Evolutionary conservation across 1,140 invertebrate species (phyloP), one percentile per base, ranked within the genome.

Genomic region (Eueides isabella): DNA sequence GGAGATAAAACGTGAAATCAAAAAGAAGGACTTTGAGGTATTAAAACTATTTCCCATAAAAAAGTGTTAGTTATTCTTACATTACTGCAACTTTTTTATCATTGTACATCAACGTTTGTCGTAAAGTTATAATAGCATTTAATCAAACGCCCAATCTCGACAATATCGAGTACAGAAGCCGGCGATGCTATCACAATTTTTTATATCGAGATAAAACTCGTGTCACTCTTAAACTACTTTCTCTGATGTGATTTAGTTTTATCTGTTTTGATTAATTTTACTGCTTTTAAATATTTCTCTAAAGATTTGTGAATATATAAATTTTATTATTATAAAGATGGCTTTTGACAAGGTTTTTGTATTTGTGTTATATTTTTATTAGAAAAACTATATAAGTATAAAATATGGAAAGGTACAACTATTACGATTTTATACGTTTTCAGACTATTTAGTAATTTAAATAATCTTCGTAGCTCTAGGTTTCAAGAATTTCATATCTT

Each of bases 401-500:
- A 38, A 38, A 0, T 38, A 38, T 38, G 0, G 35, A 16, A 38
- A 38, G 3, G 0, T 38, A 14, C 1, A 35, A 16, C 16, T 38
- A 14, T 16, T 14, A 35, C 12, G 35, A 38, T 16, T 38, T 38
- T 1, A 38, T 38, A 16, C 23, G 19, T 26, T 23, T 55, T 26
- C 19, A 1, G 48, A 1, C 1, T 11, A 55, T 26, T 23, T 26
- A 12, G 19, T 11, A 11, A 23, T 29, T 63, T 11, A 30, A 29
- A 6, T 29, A 0, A 79, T 62, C 29, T 76, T 85, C 0, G 71
- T 68, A 2, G 85, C 87, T 44, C 72, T 80, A 0, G 88, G 86
- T 44, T 82, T 88, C 0, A 68, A 72, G 41, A 89, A 87, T 38
- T 82, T 84, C 16, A 88, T 31, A 63, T 91, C 89, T 6, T 64